A percentile compares a stretch with the other conserved stretches of the same genome.
Evolutionary conservation across 2,113 vertebrate genomes (phyloP).

Genomic region (Typhlomys cinereus): DNA sequence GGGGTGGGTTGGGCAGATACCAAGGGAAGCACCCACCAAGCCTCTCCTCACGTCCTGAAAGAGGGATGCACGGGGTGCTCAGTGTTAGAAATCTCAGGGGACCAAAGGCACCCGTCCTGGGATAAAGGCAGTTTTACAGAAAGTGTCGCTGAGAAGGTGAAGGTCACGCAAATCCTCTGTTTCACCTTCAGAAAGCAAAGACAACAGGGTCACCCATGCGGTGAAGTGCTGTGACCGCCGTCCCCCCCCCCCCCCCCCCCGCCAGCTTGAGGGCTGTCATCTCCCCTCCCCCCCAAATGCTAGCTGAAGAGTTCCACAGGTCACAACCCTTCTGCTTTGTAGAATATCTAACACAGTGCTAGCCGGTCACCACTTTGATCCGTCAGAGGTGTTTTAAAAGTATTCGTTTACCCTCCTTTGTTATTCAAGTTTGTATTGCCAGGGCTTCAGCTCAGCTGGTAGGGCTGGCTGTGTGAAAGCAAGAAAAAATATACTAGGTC

Average conservation of each 20-base stretch:
- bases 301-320: constrained; percentile 18
- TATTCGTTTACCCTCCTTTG: not conserved
- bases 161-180: not conserved
- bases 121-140: not conserved
- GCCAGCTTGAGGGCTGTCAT: not conserved
- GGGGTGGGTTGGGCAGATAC: not conserved
- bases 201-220: not conserved
- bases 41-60: not conserved
- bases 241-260: not conserved
- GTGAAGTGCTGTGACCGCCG: not conserved
- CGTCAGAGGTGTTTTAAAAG: not conserved
- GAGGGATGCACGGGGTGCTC: not conserved
- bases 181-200: not conserved
- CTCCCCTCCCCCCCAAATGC: not conserved
- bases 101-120: not conserved
- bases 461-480: constrained; percentile 58
- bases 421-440: not conserved
- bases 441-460: not conserved
- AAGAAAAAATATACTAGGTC: constrained; percentile 67
- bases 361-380: not conserved
- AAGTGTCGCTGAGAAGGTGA: not conserved
- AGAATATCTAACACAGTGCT: not conserved
- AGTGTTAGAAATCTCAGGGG: not conserved
- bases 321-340: not conserved
- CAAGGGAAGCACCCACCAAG: not conserved